Evolutionary conservation across 2,888 invertebrate species (phyloP).

Genomic region (Leuctra nigra): DNA sequence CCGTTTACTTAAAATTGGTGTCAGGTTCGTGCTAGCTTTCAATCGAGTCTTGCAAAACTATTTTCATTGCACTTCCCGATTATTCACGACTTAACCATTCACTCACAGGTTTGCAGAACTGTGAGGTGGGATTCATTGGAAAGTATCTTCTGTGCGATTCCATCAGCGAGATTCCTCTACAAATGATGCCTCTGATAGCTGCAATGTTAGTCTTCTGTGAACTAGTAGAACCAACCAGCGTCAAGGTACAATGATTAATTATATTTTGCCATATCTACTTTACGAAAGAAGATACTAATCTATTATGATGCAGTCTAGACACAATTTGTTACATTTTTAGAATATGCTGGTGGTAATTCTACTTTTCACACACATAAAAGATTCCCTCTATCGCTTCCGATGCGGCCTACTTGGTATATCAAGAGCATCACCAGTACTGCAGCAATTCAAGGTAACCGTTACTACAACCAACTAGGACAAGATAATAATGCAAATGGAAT

Average conservation of each 20-base stretch:
- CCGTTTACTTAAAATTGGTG: too few relatives aligned
- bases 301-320: too few relatives aligned
- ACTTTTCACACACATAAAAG: conserved; percentile 16
- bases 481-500: too few relatives aligned
- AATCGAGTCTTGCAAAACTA: neutral
- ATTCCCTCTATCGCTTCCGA: conserved; percentile 15
- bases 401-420: conserved; percentile 4
- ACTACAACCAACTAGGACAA: too few relatives aligned
- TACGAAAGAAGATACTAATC: too few relatives aligned
- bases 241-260: too few relatives aligned
- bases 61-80: neutral
- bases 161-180: conserved; percentile 7
- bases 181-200: conserved; percentile 4
- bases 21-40: too few relatives aligned
- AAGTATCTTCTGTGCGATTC: neutral
- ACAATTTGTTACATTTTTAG: too few relatives aligned
- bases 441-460: conserved; percentile 15
- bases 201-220: conserved; percentile 9
- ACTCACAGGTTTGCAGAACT: neutral
- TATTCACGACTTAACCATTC: neutral
- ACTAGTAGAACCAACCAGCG: too few relatives aligned
- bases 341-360: conserved; percentile 16
- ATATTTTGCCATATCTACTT: too few relatives aligned
- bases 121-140: neutral
- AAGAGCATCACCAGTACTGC: conserved; percentile 1